These are phyloP conservation scores for Penelope pileata DNA, from an alignment of 2,113 vertebrate species.

Conservation along the genomic window DNA sequence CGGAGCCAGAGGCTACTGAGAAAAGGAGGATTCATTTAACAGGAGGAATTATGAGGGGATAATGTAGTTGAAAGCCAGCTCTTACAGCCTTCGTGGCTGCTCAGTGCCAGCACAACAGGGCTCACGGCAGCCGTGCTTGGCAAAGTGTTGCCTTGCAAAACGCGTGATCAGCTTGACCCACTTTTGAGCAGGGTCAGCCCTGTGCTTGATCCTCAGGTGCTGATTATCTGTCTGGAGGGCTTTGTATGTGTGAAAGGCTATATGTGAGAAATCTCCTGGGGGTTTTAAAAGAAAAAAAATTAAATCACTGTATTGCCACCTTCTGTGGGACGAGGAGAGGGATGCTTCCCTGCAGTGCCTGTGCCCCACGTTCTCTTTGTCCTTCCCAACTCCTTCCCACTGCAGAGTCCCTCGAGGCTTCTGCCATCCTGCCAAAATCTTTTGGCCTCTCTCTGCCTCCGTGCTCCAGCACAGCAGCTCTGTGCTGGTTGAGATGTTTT, in stretches of 20 bases:
- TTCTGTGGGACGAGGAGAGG: background rate
- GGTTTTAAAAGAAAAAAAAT: background rate
- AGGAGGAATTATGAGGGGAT: background rate
- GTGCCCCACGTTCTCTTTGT: background rate
- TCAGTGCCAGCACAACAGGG: background rate
- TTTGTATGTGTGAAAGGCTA: background rate
- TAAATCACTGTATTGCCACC: background rate
- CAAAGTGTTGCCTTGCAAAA: background rate
- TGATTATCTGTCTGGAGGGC: conserved; percentile 42
- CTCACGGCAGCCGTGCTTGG: background rate
- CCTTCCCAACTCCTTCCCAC: background rate
- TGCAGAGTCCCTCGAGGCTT: background rate
- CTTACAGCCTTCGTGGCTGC: accelerated
- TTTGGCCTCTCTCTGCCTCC: background rate
- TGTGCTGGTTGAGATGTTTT: background rate
- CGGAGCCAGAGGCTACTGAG: background rate
- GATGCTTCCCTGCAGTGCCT: background rate
- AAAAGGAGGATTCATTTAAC: background rate
- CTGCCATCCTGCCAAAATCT: background rate
- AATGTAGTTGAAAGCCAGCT: background rate
- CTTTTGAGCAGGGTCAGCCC: conserved; percentile 14
- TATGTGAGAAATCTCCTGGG: conserved; percentile 5
- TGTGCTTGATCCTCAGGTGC: background rate
- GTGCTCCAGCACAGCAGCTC: background rate
- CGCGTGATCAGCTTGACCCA: conserved; percentile 16